These are phyloP conservation scores for Trogon melanurus DNA, from an alignment of 2,113 vertebrate genomes.

Conservation along the genomic window DNA sequence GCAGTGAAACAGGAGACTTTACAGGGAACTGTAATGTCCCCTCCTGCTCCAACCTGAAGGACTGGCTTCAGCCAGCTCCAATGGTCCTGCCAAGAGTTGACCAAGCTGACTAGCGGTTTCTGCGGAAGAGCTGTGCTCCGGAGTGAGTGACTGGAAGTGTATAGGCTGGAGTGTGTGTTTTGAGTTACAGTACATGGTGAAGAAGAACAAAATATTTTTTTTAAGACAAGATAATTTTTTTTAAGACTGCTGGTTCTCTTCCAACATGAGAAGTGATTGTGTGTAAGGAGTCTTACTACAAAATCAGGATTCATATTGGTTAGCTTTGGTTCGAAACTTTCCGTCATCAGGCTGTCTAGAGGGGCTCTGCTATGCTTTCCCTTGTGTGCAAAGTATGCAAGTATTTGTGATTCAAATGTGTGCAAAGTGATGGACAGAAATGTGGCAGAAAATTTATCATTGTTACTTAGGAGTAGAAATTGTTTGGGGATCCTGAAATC, in stretches of 20 bases:
- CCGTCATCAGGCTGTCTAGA: neutral
- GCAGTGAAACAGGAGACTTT: neutral
- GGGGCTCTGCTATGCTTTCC: neutral
- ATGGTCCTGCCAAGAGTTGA: neutral
- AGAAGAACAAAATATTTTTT: neutral
- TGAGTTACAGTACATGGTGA: neutral
- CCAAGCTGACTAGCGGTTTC: neutral
- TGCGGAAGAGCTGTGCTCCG: neutral
- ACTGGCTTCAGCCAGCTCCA: neutral
- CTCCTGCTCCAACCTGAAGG: neutral
- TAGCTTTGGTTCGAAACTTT: neutral
- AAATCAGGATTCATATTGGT: neutral
- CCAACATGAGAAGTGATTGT: neutral
- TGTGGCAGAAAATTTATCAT: neutral
- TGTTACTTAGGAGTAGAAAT: neutral
- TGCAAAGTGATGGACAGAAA: neutral
- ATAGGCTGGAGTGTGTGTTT: neutral
- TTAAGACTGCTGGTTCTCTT: neutral
- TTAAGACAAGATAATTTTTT: neutral
- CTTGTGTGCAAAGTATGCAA: neutral
- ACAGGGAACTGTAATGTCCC: neutral
- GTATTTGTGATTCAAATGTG: neutral
- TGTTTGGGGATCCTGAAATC: neutral
- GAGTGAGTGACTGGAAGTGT: neutral
- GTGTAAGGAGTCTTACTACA: neutral